Evolutionary conservation across 2,113 vertebrate species (phyloP).

Genomic region (Elachura formosa): DNA sequence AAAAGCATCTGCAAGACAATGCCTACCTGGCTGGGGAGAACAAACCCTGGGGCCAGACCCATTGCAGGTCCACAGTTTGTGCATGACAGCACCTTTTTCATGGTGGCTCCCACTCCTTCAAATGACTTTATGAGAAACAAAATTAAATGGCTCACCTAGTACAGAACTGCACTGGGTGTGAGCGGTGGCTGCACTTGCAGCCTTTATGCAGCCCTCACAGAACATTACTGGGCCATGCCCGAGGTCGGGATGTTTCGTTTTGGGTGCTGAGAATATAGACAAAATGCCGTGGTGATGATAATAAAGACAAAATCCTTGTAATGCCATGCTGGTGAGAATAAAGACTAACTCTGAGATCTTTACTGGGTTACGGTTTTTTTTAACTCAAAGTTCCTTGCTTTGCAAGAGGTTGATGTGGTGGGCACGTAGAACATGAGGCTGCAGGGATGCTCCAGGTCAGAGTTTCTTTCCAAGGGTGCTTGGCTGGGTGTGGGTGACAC

Average conservation of each 20-base stretch:
- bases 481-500: not conserved
- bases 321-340: not conserved
- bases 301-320: not conserved
- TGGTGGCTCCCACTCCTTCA: not conserved
- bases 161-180: not conserved
- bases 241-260: rapidly evolving
- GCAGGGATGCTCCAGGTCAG: rapidly evolving
- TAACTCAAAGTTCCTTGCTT: not conserved
- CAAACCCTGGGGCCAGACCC: not conserved
- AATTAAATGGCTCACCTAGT: not conserved
- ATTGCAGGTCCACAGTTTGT: not conserved
- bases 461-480: not conserved
- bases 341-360: not conserved
- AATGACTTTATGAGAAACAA: not conserved
- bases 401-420: not conserved
- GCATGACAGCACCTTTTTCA: not conserved
- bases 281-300: not conserved
- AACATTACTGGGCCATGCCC: rapidly evolving
- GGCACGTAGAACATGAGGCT: not conserved
- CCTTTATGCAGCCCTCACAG: not conserved
- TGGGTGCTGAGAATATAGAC: not conserved
- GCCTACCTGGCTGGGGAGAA: not conserved
- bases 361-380: rapidly evolving
- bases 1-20: constrained; percentile 10
- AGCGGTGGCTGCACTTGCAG: not conserved